Base-by-base conservation (phyloP, 2,888 invertebrate genomes). In the Ganaspis brasiliensis region DNA sequence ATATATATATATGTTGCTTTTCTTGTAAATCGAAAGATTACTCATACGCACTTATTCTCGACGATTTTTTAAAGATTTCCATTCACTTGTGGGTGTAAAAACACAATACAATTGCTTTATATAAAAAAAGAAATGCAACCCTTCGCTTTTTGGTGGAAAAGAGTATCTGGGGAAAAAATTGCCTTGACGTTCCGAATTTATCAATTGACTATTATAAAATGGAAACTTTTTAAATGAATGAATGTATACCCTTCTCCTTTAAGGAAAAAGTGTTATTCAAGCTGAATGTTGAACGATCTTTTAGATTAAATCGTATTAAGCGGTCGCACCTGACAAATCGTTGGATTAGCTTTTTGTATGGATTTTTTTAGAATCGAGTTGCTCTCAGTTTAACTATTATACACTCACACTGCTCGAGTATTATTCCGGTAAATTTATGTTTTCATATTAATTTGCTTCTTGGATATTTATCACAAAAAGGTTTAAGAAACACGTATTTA, bases 241-340 rank as follows among this genome's bases (percentile, higher is more conserved):
- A 31, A 31, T 31, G 6, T n/a, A 31, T 6, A 31, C 31, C 31
- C 6, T 31, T 31, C 57, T 74, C 45, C 72, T 70, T n/a, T 56
- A 52, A 56, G 21, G 75, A 77, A 79, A 79, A 82, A 80, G 75
- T 73, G 74, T 82, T 71, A 79, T 84, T 81, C 81, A 79, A 61
- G 31, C 6, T 31, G 31, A 31, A 31, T 6, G 6, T 31, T 81
- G 77, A 81, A 76, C 76, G 76, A 81, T 81, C 75, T 73, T 57
- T 59, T 21, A 52, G 57, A 72, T 73, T 74, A 72, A 78, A 78
- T 73, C 74, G 74, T 78, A 81, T 78, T 75, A 81, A 61, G 71
- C 67, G 61, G 79, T 73, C 74, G 80, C 83, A 86, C 84, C 84
- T 89, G 88, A 90, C 87, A 87, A 89, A 89, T 88, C 85, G 81